phyloP scores from a whole-genome alignment of 1,140 invertebrate genomes.

The Radopholus similis region DNA sequence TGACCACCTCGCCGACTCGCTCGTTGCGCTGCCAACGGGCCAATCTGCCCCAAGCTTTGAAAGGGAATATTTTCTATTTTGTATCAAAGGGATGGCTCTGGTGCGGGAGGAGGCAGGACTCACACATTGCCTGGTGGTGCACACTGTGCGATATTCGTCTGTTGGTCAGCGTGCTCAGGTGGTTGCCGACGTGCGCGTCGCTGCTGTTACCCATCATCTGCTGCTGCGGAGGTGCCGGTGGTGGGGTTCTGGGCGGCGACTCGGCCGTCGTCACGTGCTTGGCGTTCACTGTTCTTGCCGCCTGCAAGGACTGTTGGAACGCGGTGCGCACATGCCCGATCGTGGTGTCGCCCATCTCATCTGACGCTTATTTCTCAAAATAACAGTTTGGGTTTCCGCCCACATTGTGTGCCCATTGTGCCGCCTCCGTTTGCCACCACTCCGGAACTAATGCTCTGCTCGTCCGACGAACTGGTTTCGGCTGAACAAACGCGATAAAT shows the following conservation, averaged over 20 bases:
- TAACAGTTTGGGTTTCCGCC: background rate
- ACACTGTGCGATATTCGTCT: slow-evolving; percentile 24
- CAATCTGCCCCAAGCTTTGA: slow-evolving; percentile 55
- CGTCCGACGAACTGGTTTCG: slow-evolving; percentile 44
- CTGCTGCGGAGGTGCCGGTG: slow-evolving; percentile 13
- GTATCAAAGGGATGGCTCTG: slow-evolving; percentile 7
- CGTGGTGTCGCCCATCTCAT: slow-evolving; percentile 24
- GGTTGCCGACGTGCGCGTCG: slow-evolving; percentile 13
- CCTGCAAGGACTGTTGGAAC: slow-evolving; percentile 25
- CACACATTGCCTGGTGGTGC: slow-evolving; percentile 33
- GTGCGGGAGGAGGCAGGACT: slow-evolving; percentile 3
- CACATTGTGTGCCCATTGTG: background rate
- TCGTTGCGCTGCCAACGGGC: slow-evolving; percentile 55
- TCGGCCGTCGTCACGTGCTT: background rate
- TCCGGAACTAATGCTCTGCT: slow-evolving; percentile 39
- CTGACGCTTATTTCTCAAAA: background rate
- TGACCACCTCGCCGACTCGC: slow-evolving; percentile 53
- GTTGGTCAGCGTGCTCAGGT: slow-evolving; percentile 11
- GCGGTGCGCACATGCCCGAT: slow-evolving; percentile 39
- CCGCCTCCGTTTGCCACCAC: slow-evolving; percentile 46
- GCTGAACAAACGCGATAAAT: slow-evolving; percentile 32
- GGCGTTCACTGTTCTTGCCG: background rate
- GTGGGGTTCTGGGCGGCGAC: slow-evolving; percentile 22
- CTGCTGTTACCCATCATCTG: background rate
- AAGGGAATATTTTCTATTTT: slow-evolving; percentile 9